Percentiles rank a stretch among this genome's conserved stretches.
Conservation (phyloP, 2,113 vertebrate species). For the Chlorodrepanis virens region DNA sequence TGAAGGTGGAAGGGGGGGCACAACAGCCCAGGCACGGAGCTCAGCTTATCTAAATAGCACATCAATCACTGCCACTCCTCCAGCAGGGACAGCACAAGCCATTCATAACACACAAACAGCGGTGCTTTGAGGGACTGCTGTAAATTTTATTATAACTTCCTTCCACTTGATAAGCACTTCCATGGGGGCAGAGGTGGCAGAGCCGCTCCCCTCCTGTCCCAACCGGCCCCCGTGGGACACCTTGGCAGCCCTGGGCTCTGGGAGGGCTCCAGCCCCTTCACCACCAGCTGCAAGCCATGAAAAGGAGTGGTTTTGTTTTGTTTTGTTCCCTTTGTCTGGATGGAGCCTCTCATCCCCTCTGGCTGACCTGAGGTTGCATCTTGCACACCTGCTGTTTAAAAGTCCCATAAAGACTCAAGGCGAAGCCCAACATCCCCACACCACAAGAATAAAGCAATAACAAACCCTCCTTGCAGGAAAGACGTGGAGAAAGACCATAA, state of each 20-base stretch:
- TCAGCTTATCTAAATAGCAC: conserved; percentile 32
- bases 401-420: conserved; percentile 37
- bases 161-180: conserved; percentile 36
- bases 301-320: background rate
- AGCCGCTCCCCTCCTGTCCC: background rate
- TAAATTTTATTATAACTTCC: conserved; percentile 37
- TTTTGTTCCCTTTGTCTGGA: background rate
- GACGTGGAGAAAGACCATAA: background rate
- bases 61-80: conserved; percentile 45
- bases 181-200: background rate
- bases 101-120: background rate
- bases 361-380: conserved; percentile 28
- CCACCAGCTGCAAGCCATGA: conserved; percentile 36
- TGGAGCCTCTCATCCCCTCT: conserved; percentile 23
- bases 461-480: background rate
- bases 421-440: background rate
- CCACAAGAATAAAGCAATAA: background rate
- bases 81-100: background rate
- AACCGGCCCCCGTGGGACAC: background rate
- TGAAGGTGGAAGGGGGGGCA: background rate
- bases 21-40: background rate
- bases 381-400: conserved; percentile 64
- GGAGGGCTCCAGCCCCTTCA: background rate
- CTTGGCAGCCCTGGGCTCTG: background rate
- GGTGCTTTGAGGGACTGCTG: background rate